Base-by-base conservation (phyloP, 1,140 invertebrate species). In the Bathynomus jamesi region DNA sequence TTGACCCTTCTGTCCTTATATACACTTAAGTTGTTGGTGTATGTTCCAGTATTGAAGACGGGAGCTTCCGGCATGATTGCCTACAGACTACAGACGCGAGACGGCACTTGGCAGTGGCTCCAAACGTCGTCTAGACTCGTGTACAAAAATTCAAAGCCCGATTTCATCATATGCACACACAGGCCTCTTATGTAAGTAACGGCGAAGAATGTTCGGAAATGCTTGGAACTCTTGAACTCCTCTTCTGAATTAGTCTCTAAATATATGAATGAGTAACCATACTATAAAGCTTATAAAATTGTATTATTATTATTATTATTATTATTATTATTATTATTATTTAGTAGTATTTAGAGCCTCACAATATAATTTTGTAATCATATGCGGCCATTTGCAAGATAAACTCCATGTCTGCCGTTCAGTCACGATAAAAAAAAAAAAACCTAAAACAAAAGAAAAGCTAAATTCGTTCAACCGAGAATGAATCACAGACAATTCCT, bases 141-240 rank as follows among this genome's bases (percentile, higher is more conserved):
- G 31, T 98, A 98, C 84, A 99, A 99, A 84, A 99, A 98, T 83
- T 98, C 95, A 74, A 99, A 99, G 83, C 95, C 96, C 2, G 96
- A 99, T 82, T 98, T 97, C 83, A 95, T 99, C 71, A 96, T 98
- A 72, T 96, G 93, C 81, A 99, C 95, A 31, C 97, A 99, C 84
- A 87, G 95, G 76, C 95, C 96, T 64, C 87, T 99, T 4, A 98
- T 98, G 96, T 96, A 85, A 89, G 91, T 85, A 29, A 31, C 28
- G 21, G 40, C 4, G 17, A 7, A 3, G 3, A 25, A 25, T 3
- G 3, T 61, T 3, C 10, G 61, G 4, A 27, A 25, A 27, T 4
- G 3, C 7, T 3, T 21, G 3, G 61, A 21, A 3, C 3, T 61
- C 10, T 10, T 21, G n/a, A n/a, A n/a, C n/a, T n/a, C n/a, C n/a